Evolutionary conservation across 2,113 vertebrate genomes (phyloP), one percentile per base, ranked within the genome.

Genomic region (Ifrita kowaldi): DNA sequence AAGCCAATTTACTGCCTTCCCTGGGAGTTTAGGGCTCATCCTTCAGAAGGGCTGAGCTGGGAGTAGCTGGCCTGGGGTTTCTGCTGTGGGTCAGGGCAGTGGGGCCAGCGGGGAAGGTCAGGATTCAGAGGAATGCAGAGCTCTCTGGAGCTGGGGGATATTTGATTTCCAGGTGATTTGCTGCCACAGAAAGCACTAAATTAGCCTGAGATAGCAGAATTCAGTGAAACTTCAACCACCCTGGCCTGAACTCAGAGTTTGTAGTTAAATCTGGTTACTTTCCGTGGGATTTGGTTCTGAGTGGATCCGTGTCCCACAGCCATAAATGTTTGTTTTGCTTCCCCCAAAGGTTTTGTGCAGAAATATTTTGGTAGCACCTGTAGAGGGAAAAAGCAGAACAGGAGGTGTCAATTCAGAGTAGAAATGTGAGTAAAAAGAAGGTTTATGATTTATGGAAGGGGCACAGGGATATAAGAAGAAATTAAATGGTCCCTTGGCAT

Each of bases 121-220:
- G 65, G 59, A 35, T 89, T 76, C 91, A 47, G 64, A 78, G 83
- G 64, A 42, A 74, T 81, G 73, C 76, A 41, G 35, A 37, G 39
- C 23, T 64, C 77, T 70, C 50, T 47, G 77, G 28, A 78, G 52
- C 37, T n/a, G 56, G 69, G 65, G 27, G 0, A 0, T 10, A 7
- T 32, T 71, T 47, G 15, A 75, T 78, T 95, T 84, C 73, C 89
- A 90, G 93, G 90, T 79, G 94, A 89, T 91, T 89, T 94, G 55
- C 87, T 60, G 59, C 47, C 1, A 5, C 81, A 49, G 30, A 91
- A 64, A 91, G 44, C 65, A n/a, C 65, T 35, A 32, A 84, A 84
- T 57, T 37, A 78, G 2, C 39, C 73, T 0, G 0, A 35, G 27
- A 55, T 39, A 39, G 52, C 47, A 35, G 93, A 78, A n/a, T 49